These are phyloP conservation scores for Catharus fuscescens DNA, from an alignment of 2,113 vertebrate genomes.

Conservation along the genomic window DNA sequence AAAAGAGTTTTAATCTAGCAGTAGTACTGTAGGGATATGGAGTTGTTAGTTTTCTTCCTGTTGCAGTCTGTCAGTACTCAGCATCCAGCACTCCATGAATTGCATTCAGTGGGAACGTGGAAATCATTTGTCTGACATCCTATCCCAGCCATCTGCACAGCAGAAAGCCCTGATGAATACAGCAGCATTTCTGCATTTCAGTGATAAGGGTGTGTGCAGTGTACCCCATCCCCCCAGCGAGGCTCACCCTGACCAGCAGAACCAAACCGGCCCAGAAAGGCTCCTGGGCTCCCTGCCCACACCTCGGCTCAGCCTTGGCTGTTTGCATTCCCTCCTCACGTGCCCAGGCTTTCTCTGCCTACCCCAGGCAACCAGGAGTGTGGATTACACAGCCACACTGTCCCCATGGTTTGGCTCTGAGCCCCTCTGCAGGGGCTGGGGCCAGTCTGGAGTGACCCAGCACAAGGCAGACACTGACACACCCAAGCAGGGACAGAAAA, in stretches of 20 bases:
- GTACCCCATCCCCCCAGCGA: neutral
- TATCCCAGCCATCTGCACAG: neutral
- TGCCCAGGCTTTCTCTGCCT: neutral
- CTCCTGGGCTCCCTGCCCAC: neutral
- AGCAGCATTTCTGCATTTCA: neutral
- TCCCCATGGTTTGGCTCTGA: neutral
- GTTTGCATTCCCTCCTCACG: rapidly evolving
- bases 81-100: neutral
- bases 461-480: neutral
- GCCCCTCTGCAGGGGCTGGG: neutral
- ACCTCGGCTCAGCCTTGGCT: rapidly evolving
- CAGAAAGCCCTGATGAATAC: neutral
- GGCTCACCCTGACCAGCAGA: neutral
- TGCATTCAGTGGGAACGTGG: neutral
- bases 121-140: neutral
- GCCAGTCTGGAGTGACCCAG: neutral
- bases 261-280: neutral
- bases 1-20: neutral
- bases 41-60: neutral
- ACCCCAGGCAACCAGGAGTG: neutral
- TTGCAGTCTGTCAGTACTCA: neutral
- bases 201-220: neutral
- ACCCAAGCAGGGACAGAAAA: neutral
- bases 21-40: neutral
- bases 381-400: neutral